A percentile compares a stretch with the other conserved stretches of the same genome.
phyloP scores from a whole-genome alignment of 2,797 vertebrate genomes.

The Silurus aristotelis region DNA sequence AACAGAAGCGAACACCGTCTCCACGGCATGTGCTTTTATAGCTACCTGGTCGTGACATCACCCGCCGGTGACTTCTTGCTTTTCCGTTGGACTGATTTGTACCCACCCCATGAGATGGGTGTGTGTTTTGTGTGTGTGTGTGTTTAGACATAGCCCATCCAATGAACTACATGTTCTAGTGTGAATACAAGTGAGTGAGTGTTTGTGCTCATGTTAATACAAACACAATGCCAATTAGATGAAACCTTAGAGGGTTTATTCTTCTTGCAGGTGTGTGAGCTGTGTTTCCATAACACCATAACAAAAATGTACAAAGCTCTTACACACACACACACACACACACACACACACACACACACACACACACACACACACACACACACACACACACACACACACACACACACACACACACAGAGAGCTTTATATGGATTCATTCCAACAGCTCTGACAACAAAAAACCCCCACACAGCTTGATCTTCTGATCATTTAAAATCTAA shows the following conservation, averaged over 20 bases:
- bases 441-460: background rate
- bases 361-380: no score
- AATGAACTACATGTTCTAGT: background rate
- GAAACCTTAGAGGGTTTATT: conserved; percentile 23
- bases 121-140: background rate
- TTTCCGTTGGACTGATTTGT: no score
- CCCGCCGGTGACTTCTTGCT: no score
- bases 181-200: conserved; percentile 2
- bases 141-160: background rate
- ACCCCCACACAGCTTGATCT: conserved; percentile 20
- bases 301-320: background rate
- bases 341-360: no score
- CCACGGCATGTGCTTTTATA: no score
- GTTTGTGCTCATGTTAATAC: background rate
- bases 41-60: no score
- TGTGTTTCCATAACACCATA: conserved; percentile 11
- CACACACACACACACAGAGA: background rate
- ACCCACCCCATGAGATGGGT: no score
- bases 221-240: background rate
- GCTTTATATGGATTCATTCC: conserved; percentile 10
- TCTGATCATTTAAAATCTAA: conserved; percentile 41
- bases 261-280: conserved; percentile 18
- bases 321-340: background rate
- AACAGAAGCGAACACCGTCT: no score
- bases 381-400: background rate